Evolutionary conservation across 2,888 invertebrate species (phyloP).

Genomic region (Patella ulyssiponensis): DNA sequence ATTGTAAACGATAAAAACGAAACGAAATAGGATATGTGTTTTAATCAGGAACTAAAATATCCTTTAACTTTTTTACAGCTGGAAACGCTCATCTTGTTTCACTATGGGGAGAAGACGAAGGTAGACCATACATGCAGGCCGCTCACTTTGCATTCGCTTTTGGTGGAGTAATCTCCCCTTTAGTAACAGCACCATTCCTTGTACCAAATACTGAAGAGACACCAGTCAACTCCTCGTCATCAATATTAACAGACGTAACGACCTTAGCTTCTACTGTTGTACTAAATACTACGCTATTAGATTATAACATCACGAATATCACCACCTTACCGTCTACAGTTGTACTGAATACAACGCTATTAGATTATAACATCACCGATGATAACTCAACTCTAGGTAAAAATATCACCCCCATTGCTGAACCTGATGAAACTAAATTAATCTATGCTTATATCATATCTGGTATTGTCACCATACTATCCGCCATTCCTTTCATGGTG

Average conservation of each 20-base stretch:
- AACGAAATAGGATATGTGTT: too few relatives aligned
- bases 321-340: neutral
- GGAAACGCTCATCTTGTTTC: slow-evolving; percentile 70
- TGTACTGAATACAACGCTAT: neutral
- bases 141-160: slow-evolving; percentile 73
- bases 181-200: slow-evolving; percentile 72
- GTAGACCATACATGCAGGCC: slow-evolving; percentile 72
- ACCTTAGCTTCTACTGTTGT: neutral
- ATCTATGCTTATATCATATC: slow-evolving; percentile 43
- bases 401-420: slow-evolving; percentile 10
- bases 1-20: too few relatives aligned
- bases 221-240: too few relatives aligned
- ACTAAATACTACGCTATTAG: too few relatives aligned
- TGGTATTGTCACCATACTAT: slow-evolving; percentile 35
- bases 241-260: neutral
- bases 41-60: too few relatives aligned
- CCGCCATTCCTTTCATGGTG: slow-evolving; percentile 34
- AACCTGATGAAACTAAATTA: slow-evolving; percentile 20
- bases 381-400: neutral
- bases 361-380: neutral
- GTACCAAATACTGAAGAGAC: slow-evolving; percentile 27
- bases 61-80: slow-evolving; percentile 40
- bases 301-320: too few relatives aligned
- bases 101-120: slow-evolving; percentile 67
- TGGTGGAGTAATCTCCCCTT: slow-evolving; percentile 73